A percentile compares a stretch with the other conserved stretches of the same genome.
phyloP scores from a whole-genome alignment of 2,888 invertebrate species.

The Athripsodes cinereus region DNA sequence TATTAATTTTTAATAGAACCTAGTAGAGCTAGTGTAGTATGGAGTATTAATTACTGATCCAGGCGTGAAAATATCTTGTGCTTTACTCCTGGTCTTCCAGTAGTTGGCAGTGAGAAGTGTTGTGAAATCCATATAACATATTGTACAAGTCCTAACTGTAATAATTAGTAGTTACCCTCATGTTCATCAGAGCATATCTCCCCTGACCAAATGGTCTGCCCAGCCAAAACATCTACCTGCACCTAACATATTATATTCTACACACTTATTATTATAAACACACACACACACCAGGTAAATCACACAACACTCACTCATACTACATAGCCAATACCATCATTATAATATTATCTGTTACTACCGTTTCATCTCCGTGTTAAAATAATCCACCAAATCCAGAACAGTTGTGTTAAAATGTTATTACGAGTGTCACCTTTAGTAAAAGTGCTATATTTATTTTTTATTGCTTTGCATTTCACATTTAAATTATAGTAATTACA shows the following conservation, averaged over 20 bases:
- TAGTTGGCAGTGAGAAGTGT: too few species aligned
- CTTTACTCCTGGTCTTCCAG: too few species aligned
- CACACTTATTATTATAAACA: neutral
- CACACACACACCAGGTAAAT: neutral
- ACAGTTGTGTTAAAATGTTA: too few species aligned
- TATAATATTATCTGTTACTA: neutral
- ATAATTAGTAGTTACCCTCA: conserved; percentile 55
- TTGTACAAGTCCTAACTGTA: conserved; percentile 34
- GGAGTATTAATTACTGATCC: too few species aligned
- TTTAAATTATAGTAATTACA: neutral
- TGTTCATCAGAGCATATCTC: conserved; percentile 51
- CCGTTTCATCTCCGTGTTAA: too few species aligned
- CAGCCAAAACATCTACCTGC: conserved; percentile 19
- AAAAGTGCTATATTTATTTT: neutral
- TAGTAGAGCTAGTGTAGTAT: too few species aligned
- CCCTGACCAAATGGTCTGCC: conserved; percentile 39
- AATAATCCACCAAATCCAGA: too few species aligned
- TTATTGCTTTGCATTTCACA: neutral
- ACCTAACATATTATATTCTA: too few species aligned
- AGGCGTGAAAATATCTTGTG: too few species aligned
- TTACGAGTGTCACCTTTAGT: neutral
- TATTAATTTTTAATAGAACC: too few species aligned
- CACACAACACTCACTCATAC: neutral
- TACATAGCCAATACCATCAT: neutral
- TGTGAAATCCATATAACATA: too few species aligned